phyloP scores from a whole-genome alignment of 1,140 invertebrate species.

The Penaeus indicus region DNA sequence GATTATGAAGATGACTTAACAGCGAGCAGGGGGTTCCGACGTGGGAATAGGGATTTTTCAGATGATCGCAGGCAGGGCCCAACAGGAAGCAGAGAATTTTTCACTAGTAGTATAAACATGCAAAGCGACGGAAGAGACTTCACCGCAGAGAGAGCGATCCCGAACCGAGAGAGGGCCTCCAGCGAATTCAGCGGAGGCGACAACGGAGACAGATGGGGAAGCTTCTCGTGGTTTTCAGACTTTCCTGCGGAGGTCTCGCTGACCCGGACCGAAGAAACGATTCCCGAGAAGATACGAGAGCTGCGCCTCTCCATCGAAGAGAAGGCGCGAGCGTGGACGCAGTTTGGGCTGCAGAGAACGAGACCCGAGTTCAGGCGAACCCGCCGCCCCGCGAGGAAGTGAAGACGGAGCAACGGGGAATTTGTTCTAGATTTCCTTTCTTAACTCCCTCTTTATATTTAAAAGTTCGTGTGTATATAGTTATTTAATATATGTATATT shows the following conservation, averaged over 20 bases:
- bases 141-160: neutral
- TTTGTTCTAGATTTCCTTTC: neutral
- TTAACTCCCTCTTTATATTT: neutral
- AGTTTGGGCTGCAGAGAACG: constrained; percentile 24
- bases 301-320: constrained; percentile 40
- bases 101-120: neutral
- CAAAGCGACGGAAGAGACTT: neutral
- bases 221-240: constrained; percentile 1
- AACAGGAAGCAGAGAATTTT: constrained; percentile 6
- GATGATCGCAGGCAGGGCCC: neutral
- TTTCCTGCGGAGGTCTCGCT: neutral
- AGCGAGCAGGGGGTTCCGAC: too few relatives aligned
- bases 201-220: neutral
- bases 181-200: neutral
- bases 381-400: neutral
- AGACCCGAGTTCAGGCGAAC: constrained; percentile 34
- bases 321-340: constrained; percentile 40
- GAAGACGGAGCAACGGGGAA: neutral
- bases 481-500: too few relatives aligned
- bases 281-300: constrained; percentile 51
- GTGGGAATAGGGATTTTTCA: too few relatives aligned
- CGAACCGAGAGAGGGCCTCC: neutral
- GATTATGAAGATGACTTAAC: too few relatives aligned
- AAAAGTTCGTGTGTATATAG: too few relatives aligned
- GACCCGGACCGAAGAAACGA: neutral